Base-by-base conservation (phyloP, 2,797 vertebrate species). In the Morelia viridis region DNA sequence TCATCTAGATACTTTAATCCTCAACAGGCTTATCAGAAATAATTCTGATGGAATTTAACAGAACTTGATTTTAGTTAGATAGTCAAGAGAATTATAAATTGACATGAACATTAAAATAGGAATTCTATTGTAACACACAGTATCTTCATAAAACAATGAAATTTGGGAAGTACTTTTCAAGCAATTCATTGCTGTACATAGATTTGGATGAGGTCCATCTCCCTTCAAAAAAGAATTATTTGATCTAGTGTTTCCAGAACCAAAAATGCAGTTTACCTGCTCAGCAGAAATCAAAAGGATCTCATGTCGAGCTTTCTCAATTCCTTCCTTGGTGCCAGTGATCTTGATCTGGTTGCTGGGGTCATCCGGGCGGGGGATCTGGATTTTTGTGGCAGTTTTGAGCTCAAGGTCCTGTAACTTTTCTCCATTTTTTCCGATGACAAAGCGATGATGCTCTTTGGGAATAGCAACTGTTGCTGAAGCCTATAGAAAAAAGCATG, bases 331-430 rank as follows among this genome's bases (percentile, higher is more conserved):
- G 92, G 99, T 99, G 96, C 99, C 99, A 92, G 99, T 99, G 98
- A 99, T 99, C 98, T 99, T 99, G 97, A 99, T 99, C 97, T 98
- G 98, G 97, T 99, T 99, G 98, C 99, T 99, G 97, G 98, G 96
- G 97, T 99, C 99, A 17, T 99, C 99, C 0, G 99, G 98, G 97
- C 99, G 98, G 94, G 99, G 99, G 97, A 99, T 99, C 97, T 99
- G 99, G 97, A 99, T 99, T 98, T 99, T 99, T 95, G 99, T 99
- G 97, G 99, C 99, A 89, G 99, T 99, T 98, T 99, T 99, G 90
- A 99, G 98, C 97, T 99, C 99, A 9, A 99, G 97, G 97, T 99
- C 99, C 97, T 99, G 99, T 93, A 99, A 98, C 96, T 99, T 99
- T 97, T 99, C 99, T 94, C 99, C 99, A 0, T 98, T 99, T 97